Evolutionary conservation across 1,140 invertebrate genomes (phyloP), one percentile per base, ranked within the genome.

Genomic region (Scylla paramamosain): DNA sequence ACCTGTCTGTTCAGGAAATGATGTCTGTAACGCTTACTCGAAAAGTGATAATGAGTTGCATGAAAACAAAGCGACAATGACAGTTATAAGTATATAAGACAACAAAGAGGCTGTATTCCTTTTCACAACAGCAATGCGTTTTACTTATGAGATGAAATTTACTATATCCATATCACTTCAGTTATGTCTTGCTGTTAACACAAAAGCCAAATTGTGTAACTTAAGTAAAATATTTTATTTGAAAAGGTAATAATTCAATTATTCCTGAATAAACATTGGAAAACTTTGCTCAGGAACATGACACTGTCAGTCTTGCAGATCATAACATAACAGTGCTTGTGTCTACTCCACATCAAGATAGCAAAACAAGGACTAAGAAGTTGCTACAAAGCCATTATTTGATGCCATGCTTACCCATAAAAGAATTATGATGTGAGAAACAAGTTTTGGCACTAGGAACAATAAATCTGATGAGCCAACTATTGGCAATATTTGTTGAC

Each of bases 301-400:
- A n/a, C 67, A 77, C 25, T 77, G 12, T 77, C n/a, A 77, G n/a
- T 7, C 16, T n/a, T 77, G 10, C 29, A 59, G 46, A 91, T 32
- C 29, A 59, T 0, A 77, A 91, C 46, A 91, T n/a, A 67, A 39
- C n/a, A 77, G 59, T 16, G 90, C 29, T 77, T 67, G 39, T 77
- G 31, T 59, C 90, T 91, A 77, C 48, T 77, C 29, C n/a, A 59
- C 52, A 16, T 32, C 31, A 87, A 87, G 84, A 87, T 39, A 87
- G 84, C 31, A 87, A 32, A 87, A 87, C 10, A 39, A 16, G 31
- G 14, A 39, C 59, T 91, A 91, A 77, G 52, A 39, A 45, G 90
- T 59, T 91, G 46, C 90, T 91, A 91, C 90, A 77, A 77, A 77
- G 59, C 90, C 90, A 91, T 16, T 16, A 77, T 32, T 12, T 29